Evolutionary conservation across 2,113 vertebrate genomes (phyloP).

Genomic region (Clarias macrocephalus): DNA sequence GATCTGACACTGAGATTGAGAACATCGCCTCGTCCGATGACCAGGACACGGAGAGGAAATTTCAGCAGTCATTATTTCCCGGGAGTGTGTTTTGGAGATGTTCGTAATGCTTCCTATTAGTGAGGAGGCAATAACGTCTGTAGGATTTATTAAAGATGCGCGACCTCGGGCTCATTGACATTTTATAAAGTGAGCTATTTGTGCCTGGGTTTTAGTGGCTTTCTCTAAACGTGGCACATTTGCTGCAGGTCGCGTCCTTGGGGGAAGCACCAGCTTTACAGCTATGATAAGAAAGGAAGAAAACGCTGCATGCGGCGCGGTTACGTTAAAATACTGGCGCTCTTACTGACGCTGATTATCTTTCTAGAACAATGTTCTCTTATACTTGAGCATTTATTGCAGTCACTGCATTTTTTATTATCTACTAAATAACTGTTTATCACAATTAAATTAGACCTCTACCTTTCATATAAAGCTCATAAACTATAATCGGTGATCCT

Average conservation of each 20-base stretch:
- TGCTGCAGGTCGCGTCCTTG: slow-evolving; percentile 15
- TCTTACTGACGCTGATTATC: no score
- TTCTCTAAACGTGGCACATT: slow-evolving; percentile 47
- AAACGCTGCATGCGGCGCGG: background rate
- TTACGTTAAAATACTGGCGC: background rate
- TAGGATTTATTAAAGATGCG: slow-evolving; percentile 56
- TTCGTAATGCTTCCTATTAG: background rate
- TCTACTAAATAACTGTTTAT: no score
- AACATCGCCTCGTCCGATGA: slow-evolving; percentile 46
- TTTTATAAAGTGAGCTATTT: slow-evolving; percentile 58
- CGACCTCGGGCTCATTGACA: slow-evolving; percentile 55
- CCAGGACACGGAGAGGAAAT: slow-evolving; percentile 39
- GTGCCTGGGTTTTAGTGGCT: slow-evolving; percentile 45
- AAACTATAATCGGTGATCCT: no score
- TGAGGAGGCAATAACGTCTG: background rate
- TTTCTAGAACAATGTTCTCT: no score
- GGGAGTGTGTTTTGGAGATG: background rate
- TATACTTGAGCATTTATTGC: no score
- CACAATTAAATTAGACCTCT: no score
- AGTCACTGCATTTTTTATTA: no score
- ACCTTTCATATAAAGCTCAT: no score
- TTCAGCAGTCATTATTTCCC: background rate
- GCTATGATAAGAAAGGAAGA: background rate
- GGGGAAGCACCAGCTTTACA: background rate
- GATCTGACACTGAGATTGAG: background rate